phyloP scores from a whole-genome alignment of 2,113 vertebrate genomes.

The Dipodomys merriami region DNA sequence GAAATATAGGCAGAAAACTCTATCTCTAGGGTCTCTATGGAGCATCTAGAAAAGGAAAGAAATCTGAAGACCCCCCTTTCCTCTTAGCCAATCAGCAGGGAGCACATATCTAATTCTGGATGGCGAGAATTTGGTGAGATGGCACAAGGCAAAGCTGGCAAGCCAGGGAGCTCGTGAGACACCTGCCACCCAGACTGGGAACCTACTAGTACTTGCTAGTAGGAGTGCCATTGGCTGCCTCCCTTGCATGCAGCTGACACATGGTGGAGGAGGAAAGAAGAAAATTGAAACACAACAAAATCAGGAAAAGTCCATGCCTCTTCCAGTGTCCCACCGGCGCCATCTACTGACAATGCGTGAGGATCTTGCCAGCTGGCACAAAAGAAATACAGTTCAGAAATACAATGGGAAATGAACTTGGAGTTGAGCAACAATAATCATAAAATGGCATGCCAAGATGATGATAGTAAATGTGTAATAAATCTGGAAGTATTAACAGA shows the following conservation, averaged over 20 bases:
- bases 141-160: not conserved
- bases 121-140: not conserved
- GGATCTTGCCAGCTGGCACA: not conserved
- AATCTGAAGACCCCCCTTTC: not conserved
- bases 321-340: conserved; percentile 14
- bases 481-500: not conserved
- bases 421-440: not conserved
- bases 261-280: not conserved
- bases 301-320: not conserved
- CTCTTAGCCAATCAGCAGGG: not conserved
- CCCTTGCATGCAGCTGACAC: not conserved
- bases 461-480: not conserved
- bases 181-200: not conserved
- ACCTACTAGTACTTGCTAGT: not conserved
- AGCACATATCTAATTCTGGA: not conserved
- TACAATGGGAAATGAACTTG: not conserved
- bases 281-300: not conserved
- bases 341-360: conserved; percentile 52
- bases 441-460: not conserved
- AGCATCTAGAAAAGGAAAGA: not conserved
- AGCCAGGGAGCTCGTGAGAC: not conserved
- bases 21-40: not conserved
- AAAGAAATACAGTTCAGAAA: not conserved
- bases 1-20: not conserved
- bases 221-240: not conserved